Evolutionary conservation across 2,888 invertebrate species (phyloP), one percentile per base, ranked within the genome.

Genomic region (Ormyrus pomaceus): DNA sequence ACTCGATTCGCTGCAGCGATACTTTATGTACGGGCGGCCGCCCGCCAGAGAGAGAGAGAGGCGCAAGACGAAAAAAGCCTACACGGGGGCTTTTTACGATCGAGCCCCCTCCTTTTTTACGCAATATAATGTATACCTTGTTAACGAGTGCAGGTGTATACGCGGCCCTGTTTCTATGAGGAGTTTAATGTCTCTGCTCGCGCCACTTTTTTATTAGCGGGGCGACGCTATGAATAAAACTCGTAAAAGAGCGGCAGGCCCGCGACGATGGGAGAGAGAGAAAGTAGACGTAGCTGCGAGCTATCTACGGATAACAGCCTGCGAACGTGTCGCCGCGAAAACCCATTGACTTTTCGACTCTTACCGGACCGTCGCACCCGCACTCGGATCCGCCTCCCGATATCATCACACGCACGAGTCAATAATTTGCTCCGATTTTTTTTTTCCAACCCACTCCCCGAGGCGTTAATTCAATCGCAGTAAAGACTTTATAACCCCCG

Each of bases 141-240:
- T 87, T 87, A 87, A 85, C 84, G 84, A 76, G 79, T 76, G 79
- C 80, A 80, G 75, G 80, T 80, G 82, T 70, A 73, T 77, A 74
- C 75, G 69, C 73, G 53, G 64, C 46, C 34, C 55, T 68, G 61
- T 70, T 80, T 83, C 83, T 84, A 84, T 83, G 84, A 84, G 84
- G 80, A 84, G 83, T 88, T 88, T 88, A 88, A 89, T 87, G 88
- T 86, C 83, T 83, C 84, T 84, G 77, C 34, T 34, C 84, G 84
- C 84, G 84, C 85, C 84, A 82, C 84, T 84, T 86, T 87, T 87
- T 89, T 88, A 88, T 88, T 88, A 87, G 87, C 86, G 79, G 83
- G 84, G 83, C 85, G 85, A 85, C 84, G 87, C 85, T 85, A 86
- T 87, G 88, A 88, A 89, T 88, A 89, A 87, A 85, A 86, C 84